Evolutionary conservation across 2,888 invertebrate species (phyloP).

Genomic region (Pyrocoelia pectoralis): DNA sequence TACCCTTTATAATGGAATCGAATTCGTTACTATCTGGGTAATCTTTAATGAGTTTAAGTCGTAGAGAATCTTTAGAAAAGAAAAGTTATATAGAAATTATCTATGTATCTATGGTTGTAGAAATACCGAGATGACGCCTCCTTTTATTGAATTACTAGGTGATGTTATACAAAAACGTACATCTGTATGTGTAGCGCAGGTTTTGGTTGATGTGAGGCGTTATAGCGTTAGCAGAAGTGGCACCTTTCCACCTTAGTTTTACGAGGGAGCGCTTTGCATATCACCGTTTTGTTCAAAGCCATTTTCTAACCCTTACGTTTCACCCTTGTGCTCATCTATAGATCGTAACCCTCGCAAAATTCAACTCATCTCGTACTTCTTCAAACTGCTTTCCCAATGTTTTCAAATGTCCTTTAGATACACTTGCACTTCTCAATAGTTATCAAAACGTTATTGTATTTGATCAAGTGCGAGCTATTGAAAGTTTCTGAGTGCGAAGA

Average conservation of each 20-base stretch:
- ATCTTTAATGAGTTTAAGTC: too few relatives aligned
- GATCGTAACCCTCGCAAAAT: constrained; percentile 25
- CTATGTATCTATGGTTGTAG: too few relatives aligned
- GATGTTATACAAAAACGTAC: constrained; percentile 20
- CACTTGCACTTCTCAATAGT: constrained; percentile 23
- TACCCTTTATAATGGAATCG: too few relatives aligned
- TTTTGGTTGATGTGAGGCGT: constrained; percentile 27
- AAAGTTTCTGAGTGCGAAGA: constrained; percentile 14
- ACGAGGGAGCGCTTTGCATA: constrained; percentile 26
- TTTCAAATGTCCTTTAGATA: constrained; percentile 32
- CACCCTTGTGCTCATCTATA: constrained; percentile 21
- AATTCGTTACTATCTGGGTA: too few relatives aligned
- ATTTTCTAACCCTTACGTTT: constrained; percentile 26
- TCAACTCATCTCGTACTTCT: constrained; percentile 17
- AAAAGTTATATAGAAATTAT: too few relatives aligned
- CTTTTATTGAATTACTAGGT: constrained; percentile 21
- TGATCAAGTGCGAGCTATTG: constrained; percentile 20
- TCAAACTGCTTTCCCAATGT: constrained; percentile 27
- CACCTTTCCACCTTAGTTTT: constrained; percentile 30
- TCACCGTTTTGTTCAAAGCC: constrained; percentile 27
- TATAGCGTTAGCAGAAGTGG: constrained; percentile 23
- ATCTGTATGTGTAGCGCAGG: constrained; percentile 24
- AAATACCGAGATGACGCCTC: too few relatives aligned
- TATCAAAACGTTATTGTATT: constrained; percentile 32
- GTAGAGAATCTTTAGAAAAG: too few relatives aligned